These are phyloP conservation scores for Etia nguti DNA, from an alignment of 2,113 vertebrate genomes.

Conservation along the genomic window DNA sequence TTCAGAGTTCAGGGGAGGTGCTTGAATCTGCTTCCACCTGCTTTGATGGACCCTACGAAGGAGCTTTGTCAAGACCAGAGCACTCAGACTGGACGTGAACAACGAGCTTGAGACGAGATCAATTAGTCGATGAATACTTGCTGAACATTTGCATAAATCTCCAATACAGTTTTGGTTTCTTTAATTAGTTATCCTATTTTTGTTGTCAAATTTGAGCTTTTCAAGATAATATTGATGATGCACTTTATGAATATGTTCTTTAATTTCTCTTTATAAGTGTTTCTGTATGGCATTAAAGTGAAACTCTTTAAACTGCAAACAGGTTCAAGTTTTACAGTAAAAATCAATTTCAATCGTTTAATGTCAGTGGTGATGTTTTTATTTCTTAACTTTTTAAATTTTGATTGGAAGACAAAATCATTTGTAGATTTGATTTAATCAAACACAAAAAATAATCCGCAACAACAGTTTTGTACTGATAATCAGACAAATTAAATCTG, in stretches of 20 bases:
- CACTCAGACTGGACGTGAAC: background rate
- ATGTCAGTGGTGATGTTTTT: background rate
- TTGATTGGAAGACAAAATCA: background rate
- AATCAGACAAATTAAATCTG: background rate
- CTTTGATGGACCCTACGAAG: background rate
- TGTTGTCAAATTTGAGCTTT: background rate
- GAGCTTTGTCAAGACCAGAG: conserved; percentile 9
- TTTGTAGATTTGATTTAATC: background rate
- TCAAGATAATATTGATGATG: background rate
- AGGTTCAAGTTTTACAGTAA: background rate
- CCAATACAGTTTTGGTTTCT: background rate
- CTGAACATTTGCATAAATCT: background rate
- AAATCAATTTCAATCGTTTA: background rate
- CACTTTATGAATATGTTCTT: background rate
- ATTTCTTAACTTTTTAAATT: background rate
- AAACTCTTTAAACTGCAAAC: background rate
- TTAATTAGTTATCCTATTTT: background rate
- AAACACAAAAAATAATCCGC: background rate
- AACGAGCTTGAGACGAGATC: background rate
- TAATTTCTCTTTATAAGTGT: fast-evolving
- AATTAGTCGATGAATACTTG: background rate
- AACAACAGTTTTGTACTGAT: background rate
- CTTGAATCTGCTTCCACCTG: background rate
- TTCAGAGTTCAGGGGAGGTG: conserved; percentile 10
- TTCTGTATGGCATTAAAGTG: background rate